Evolutionary conservation across 92 coral and sea anemone species (phyloP).

Genomic region (Chrysogorgia sp.): DNA sequence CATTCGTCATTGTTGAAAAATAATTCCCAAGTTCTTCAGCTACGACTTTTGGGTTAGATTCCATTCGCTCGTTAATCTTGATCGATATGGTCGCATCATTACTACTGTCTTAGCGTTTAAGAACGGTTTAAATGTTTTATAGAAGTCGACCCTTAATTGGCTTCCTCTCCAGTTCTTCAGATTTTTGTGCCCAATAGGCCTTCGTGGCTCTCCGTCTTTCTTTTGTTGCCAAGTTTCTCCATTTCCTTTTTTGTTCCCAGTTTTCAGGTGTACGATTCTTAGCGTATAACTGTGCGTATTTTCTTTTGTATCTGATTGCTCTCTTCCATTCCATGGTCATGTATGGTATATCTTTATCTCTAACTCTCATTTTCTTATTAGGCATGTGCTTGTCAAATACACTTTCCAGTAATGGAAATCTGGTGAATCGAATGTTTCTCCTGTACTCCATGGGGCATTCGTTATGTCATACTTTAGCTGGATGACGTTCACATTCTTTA

Average conservation of each 20-base stretch:
- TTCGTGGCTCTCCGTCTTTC: constrained; percentile 51
- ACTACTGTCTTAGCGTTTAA: constrained; percentile 27
- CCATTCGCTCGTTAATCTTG: constrained; percentile 11
- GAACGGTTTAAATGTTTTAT: constrained; percentile 54
- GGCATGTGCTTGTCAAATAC: not conserved
- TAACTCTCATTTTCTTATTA: no score
- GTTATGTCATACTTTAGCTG: not conserved
- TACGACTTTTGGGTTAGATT: constrained; percentile 35
- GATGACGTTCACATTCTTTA: not conserved
- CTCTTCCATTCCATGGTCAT: not conserved
- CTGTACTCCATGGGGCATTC: not conserved
- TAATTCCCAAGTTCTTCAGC: constrained; percentile 49
- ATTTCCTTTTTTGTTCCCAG: constrained; percentile 48
- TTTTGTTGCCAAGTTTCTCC: constrained; percentile 57
- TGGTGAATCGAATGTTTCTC: not conserved
- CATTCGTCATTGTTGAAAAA: constrained; percentile 57
- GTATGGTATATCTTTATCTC: not conserved
- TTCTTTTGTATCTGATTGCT: constrained; percentile 32
- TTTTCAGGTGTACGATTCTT: constrained; percentile 49
- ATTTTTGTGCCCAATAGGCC: constrained; percentile 41
- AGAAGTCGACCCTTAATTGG: constrained; percentile 51
- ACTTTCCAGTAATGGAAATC: not conserved
- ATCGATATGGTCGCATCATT: constrained; percentile 32
- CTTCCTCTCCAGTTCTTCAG: constrained; percentile 45
- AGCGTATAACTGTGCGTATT: constrained; percentile 28